Base-by-base conservation (phyloP, 2,797 vertebrate genomes). In the Manis javanica region DNA sequence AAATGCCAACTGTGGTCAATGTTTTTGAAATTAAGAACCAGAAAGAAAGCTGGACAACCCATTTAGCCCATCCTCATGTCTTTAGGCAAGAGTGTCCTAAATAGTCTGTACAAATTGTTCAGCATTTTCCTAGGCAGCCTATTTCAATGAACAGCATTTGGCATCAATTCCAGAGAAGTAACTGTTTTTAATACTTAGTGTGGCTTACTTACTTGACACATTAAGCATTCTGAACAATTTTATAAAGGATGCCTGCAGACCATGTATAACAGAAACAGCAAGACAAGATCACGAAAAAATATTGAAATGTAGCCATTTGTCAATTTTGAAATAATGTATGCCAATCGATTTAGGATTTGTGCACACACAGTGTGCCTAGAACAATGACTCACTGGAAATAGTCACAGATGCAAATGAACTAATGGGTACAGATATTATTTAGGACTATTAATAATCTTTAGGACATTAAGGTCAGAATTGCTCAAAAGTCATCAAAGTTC, bases 11-110 rank as follows among this genome's bases (percentile, higher is more conserved):
- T 49, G 21, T 63, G 53, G 24, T 64, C 24, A 64, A 31, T 63
- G 64, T 88, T 92, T 59, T 34, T 74, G 39, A 94, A 83, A 82
- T 24, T n/a, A n/a, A 66, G 78, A 83, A 91, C 9, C 37, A 90
- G 64, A 49, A 49, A 90, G 39, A 63, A 92, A 96, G 37, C 37
- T 59, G 29, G 53, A 12, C n/a, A 91, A 88, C 57, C 75, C 49
- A n/a, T 42, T 37, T 68, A 51, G 23, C 3, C 10, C 4, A 51
- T 63, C 16, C 24, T 24, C 2, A 1, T 42, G n/a, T 51, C 59
- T 81, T 82, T 59, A 84, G n/a, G n/a, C 59, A 55, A 23, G 26
- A 79, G 31, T 37, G 11, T 9, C 63, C 31, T 79, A 72, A 77
- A 61, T 2, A 66, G 31, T n/a, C 34, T 53, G 19, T 64, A 31